These are phyloP conservation scores for Zosterops hypoxanthus DNA, from an alignment of 2,113 vertebrate genomes.

Conservation along the genomic window DNA sequence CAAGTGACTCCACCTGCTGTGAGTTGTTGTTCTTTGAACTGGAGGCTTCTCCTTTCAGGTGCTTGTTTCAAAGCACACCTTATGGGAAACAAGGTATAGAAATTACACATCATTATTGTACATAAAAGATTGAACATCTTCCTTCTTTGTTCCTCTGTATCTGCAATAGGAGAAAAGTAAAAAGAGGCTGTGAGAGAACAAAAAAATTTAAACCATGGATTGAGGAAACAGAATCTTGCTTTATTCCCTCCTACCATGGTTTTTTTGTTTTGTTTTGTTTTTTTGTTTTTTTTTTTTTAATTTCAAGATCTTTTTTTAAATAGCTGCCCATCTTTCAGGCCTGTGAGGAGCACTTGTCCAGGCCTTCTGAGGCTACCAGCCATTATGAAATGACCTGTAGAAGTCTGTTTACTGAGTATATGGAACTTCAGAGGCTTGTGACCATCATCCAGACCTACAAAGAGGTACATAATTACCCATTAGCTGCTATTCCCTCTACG, in stretches of 20 bases:
- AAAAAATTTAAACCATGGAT: neutral
- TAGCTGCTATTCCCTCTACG: neutral
- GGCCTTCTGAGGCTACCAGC: slow-evolving; percentile 55
- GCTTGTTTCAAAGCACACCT: neutral
- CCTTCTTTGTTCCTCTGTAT: neutral
- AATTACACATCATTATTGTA: neutral
- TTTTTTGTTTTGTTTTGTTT: neutral
- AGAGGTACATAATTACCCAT: slow-evolving; percentile 27
- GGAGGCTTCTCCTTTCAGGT: neutral
- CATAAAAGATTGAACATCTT: neutral
- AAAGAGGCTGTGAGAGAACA: too few relatives aligned
- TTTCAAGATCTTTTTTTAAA: neutral
- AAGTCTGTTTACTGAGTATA: slow-evolving; percentile 65
- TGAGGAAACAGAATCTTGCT: neutral
- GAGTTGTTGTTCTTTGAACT: neutral
- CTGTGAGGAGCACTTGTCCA: slow-evolving; percentile 66
- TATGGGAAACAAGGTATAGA: neutral
- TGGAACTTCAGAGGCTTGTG: slow-evolving; percentile 69
- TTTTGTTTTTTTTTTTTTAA: neutral
- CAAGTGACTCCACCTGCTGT: neutral
- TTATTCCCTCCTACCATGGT: neutral
- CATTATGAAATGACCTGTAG: slow-evolving; percentile 69
- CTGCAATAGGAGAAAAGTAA: neutral
- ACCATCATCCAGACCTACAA: slow-evolving; percentile 64
- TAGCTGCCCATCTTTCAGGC: slow-evolving; percentile 48